Conservation (phyloP, 2,888 invertebrate species). For the Blera fallax region DNA sequence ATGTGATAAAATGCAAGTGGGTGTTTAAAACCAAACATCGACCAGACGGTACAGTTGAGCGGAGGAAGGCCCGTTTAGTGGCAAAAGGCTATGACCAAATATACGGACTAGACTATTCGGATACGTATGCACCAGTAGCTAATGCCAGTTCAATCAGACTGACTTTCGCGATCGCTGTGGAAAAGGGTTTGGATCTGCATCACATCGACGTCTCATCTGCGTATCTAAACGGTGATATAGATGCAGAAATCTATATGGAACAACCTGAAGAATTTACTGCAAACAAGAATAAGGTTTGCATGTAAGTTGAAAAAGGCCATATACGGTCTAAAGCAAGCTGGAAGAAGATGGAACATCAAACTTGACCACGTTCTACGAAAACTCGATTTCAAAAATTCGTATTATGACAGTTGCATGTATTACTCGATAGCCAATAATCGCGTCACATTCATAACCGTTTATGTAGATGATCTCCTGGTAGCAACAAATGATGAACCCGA, state of each 20-base stretch:
- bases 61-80: slow-evolving; percentile 3
- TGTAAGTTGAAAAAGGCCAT: slow-evolving; percentile 1
- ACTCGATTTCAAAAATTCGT: neutral
- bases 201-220: slow-evolving; percentile 16
- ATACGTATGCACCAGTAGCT: slow-evolving; percentile 20
- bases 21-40: neutral
- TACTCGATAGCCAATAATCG: neutral
- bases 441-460: neutral
- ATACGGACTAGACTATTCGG: neutral
- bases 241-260: slow-evolving; percentile 26
- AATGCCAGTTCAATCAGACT: slow-evolving; percentile 9
- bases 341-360: neutral
- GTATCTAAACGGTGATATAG: slow-evolving; percentile 1
- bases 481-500: neutral
- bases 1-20: slow-evolving; percentile 10
- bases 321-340: slow-evolving; percentile 18
- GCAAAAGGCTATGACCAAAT: neutral
- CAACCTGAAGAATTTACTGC: slow-evolving; percentile 9
- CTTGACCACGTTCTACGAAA: neutral
- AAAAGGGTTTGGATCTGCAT: neutral
- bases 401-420: neutral
- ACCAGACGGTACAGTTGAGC: neutral
- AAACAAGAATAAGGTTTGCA: neutral
- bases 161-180: neutral
- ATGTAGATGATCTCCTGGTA: too few species aligned